Evolutionary conservation across 2,113 vertebrate species (phyloP), one percentile per base, ranked within the genome.

Genomic region (Pleuronectes platessa): DNA sequence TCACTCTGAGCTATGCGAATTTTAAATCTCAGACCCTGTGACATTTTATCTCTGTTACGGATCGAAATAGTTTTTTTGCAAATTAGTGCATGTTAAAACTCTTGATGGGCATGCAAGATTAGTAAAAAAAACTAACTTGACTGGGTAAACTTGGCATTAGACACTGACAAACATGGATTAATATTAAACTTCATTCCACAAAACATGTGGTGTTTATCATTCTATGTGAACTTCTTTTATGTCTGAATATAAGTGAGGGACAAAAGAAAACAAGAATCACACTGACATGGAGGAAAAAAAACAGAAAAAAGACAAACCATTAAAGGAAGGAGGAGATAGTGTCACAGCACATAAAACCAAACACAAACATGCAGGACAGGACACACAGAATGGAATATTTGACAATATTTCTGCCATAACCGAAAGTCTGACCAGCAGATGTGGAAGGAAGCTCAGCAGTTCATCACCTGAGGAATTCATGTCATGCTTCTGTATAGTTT

Each of bases 311-410:
- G 24, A 45, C 61, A 64, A 68, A 45, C 14, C 40, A 65, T 59
- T 2, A 4, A 12, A 61, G 10, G 10, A 55, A 2, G 18, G 4
- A 45, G 5, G 71, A 67, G n/a, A 23, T 55, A 21, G 20, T 23
- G 9, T 26, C 5, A 59, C n/a, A 42, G 7, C 64, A 74, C 6
- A 66, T 15, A 23, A 4, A 72, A 35, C 0, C 0, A 0, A 47
- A 45, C 13, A 23, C 20, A 68, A 71, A 66, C 62, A 63, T 56
- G 40, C 14, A 81, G 31, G 17, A 64, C 37, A 65, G 54, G 56
- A 27, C 23, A 58, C 20, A 74, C 47, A 58, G n/a, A n/a, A 27
- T 26, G 61, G 7, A 24, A 26, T 17, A 14, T 27, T 24, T 26
- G 13, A 58, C 23, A 24, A 18, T 5, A 49, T 49, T 49, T 49